A percentile compares a stretch with the other conserved stretches of the same genome.
Conservation (phyloP, 2,888 invertebrate genomes). For the Tricholauxania praeusta region DNA sequence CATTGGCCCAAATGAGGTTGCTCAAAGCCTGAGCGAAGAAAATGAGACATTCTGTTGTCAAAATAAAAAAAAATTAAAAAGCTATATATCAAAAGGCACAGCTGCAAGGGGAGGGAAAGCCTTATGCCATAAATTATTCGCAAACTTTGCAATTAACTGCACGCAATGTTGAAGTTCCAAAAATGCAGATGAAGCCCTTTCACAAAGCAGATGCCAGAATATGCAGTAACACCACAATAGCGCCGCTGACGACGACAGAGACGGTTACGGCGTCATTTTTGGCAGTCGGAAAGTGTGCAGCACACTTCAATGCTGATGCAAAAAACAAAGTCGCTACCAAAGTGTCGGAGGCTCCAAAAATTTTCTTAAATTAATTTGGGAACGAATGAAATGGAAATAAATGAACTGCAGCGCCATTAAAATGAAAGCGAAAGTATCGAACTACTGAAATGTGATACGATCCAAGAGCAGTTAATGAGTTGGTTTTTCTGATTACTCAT, state of each 20-base stretch:
- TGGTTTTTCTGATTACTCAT: not conserved
- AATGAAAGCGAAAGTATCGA: constrained; percentile 23
- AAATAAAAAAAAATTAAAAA: no score
- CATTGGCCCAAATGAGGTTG: no score
- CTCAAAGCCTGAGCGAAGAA: no score
- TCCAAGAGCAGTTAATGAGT: not conserved
- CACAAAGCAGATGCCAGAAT: no score
- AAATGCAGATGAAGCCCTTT: no score
- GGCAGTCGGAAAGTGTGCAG: not conserved
- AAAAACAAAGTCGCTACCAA: not conserved
- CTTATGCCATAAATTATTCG: no score
- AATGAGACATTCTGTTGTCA: no score
- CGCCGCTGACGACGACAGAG: not conserved
- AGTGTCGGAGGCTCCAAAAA: not conserved
- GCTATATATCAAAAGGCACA: no score
- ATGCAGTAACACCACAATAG: not conserved
- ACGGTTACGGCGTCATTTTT: constrained; percentile 1
- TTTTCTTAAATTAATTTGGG: constrained; percentile 22
- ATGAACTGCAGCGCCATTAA: constrained; percentile 3
- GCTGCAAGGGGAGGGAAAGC: no score
- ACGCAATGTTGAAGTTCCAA: no score
- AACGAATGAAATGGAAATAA: not conserved
- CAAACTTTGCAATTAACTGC: no score
- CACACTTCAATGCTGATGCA: not conserved
- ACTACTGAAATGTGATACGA: not conserved